phyloP scores from a whole-genome alignment of 2,888 invertebrate genomes.

The Apamea anceps region DNA sequence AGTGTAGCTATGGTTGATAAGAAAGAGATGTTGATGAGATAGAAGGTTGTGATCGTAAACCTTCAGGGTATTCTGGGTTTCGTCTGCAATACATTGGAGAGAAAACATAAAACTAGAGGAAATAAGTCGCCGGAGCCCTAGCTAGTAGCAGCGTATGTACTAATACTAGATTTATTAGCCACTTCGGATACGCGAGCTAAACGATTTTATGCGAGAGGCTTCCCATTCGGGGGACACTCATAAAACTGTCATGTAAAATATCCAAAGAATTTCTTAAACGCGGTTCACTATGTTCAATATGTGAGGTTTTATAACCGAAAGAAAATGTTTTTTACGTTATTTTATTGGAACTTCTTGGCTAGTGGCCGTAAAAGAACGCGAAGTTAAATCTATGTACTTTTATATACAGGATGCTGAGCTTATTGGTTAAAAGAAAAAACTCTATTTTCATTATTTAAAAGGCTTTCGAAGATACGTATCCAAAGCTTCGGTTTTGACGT shows the following conservation, averaged over 20 bases:
- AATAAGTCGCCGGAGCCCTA: background rate
- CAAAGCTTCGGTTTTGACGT: background rate
- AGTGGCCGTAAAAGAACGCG: background rate
- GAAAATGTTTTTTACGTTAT: background rate
- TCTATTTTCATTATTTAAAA: background rate
- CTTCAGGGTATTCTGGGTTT: background rate
- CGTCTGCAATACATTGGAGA: constrained; percentile 3
- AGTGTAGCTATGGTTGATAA: constrained; percentile 14
- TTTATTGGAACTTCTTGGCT: background rate
- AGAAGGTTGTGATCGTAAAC: constrained; percentile 21
- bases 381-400: background rate
- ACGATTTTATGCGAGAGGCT: constrained; percentile 21
- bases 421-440: background rate
- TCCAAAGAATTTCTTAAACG: background rate
- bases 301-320: constrained; percentile 13
- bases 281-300: constrained; percentile 21
- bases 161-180: constrained; percentile 25
- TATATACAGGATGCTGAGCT: background rate
- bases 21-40: no score
- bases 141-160: background rate
- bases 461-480: background rate
- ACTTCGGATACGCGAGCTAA: constrained; percentile 16
- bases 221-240: background rate
- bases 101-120: constrained; percentile 22
- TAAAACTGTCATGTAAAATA: constrained; percentile 32